Percentiles rank a stretch among this genome's conserved stretches.
These are phyloP conservation scores for Caenorhabditis latens DNA, from an alignment of 1,140 invertebrate species.

Conservation along the genomic window DNA sequence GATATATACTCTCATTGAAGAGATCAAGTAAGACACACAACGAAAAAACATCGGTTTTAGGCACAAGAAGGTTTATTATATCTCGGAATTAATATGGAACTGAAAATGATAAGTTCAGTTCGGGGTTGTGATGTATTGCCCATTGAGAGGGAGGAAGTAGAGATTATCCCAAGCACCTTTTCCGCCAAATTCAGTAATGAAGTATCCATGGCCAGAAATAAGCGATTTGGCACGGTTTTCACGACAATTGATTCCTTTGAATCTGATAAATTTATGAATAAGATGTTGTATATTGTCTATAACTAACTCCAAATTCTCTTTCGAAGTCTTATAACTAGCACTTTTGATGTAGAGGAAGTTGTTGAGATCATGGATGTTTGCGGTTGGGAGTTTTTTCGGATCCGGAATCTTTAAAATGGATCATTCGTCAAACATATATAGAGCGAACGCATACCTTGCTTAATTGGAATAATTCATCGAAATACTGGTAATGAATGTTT, in stretches of 20 bases:
- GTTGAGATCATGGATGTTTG: background rate
- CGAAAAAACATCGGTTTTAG: too few species aligned
- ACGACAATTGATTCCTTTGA: background rate
- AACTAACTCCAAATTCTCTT: background rate
- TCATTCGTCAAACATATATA: too few species aligned
- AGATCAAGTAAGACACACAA: too few species aligned
- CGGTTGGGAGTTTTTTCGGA: background rate
- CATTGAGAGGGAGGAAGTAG: constrained; percentile 5
- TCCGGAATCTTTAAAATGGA: too few species aligned
- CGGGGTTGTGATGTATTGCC: constrained; percentile 4
- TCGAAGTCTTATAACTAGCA: background rate
- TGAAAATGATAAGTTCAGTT: background rate
- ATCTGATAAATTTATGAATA: background rate
- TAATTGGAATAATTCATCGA: constrained; percentile 6
- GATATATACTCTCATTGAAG: too few species aligned
- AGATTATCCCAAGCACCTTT: background rate
- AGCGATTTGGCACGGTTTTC: background rate
- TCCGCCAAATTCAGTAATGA: background rate
- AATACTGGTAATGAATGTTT: constrained; percentile 27
- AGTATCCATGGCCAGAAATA: constrained; percentile 26
- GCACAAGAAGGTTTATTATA: too few species aligned
- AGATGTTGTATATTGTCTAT: background rate
- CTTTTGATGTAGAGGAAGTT: background rate
- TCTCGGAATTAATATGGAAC: too few species aligned
- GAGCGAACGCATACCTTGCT: background rate